A percentile compares a stretch with the other conserved stretches of the same genome.
Evolutionary conservation across 2,888 invertebrate species (phyloP).

Genomic region (Yponomeuta plumbellus): DNA sequence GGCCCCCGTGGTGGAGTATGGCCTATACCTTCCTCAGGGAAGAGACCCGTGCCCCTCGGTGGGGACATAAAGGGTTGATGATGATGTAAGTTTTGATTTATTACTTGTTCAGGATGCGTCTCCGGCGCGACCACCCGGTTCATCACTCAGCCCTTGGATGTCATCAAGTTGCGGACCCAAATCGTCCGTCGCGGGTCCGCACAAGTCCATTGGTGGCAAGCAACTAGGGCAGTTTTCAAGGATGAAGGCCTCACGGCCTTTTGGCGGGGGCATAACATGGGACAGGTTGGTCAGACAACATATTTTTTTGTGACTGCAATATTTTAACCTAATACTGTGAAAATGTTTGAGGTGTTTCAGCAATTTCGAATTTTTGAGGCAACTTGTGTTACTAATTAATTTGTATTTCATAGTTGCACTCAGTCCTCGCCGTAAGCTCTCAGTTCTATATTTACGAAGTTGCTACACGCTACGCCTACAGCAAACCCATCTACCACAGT

Average conservation of each 20-base stretch:
- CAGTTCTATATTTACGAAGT: conserved; percentile 57
- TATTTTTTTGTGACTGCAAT: not conserved
- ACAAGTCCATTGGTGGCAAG: conserved; percentile 78
- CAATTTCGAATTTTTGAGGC: no score
- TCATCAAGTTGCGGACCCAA: conserved; percentile 95
- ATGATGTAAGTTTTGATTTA: no score
- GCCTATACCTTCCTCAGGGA: no score
- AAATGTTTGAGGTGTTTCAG: no score
- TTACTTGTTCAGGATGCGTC: conserved; percentile 28
- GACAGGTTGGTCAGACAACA: conserved; percentile 78
- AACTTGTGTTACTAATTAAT: not conserved
- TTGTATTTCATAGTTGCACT: conserved; percentile 44
- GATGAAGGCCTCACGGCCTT: conserved; percentile 92
- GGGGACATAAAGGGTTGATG: no score
- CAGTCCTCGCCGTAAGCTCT: conserved; percentile 44
- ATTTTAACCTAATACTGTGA: no score
- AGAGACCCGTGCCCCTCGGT: no score
- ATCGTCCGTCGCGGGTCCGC: conserved; percentile 84
- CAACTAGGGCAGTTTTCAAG: conserved; percentile 79
- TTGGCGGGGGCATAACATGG: conserved; percentile 97
- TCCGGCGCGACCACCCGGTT: conserved; percentile 44
- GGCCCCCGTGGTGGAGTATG: no score
- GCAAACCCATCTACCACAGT: not conserved
- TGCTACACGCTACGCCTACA: conserved; percentile 33
- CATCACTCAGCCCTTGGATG: conserved; percentile 89